Percentiles rank a stretch among this genome's conserved stretches.
Evolutionary conservation across 2,888 invertebrate species (phyloP).

Genomic region (Pollenia angustigena): DNA sequence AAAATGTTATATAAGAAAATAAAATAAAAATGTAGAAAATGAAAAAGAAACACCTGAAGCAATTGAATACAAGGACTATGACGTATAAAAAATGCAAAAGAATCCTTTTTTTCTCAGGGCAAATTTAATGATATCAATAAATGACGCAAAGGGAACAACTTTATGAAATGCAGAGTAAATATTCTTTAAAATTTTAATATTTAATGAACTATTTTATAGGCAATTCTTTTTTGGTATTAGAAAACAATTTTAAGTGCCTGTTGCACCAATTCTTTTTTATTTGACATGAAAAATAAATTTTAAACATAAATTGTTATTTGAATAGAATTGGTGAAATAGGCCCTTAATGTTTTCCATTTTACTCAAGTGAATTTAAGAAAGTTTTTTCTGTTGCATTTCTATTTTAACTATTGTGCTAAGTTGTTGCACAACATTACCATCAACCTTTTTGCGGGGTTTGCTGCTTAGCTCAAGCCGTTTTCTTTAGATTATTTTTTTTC

Average conservation of each 20-base stretch:
- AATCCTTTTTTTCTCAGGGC: slow-evolving; percentile 6
- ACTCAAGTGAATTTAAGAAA: not conserved
- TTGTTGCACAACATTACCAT: not conserved
- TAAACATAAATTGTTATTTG: too few relatives aligned
- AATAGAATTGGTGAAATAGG: too few relatives aligned
- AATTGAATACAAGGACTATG: slow-evolving; percentile 1
- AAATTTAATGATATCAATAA: not conserved
- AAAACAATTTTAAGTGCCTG: not conserved
- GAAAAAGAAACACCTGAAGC: slow-evolving; percentile 22
- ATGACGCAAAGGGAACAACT: not conserved
- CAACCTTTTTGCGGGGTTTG: not conserved
- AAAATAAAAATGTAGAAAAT: not conserved
- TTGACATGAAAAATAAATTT: too few relatives aligned
- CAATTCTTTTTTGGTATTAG: not conserved
- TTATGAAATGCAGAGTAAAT: too few relatives aligned
- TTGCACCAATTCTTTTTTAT: too few relatives aligned
- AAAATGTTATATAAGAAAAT: not conserved
- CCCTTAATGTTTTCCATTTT: not conserved
- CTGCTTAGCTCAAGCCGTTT: not conserved
- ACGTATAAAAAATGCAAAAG: not conserved
- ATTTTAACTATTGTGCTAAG: slow-evolving; percentile 1
- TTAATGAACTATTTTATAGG: too few relatives aligned
- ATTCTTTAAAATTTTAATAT: not conserved
- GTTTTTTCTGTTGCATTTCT: not conserved
- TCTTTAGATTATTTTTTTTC: slow-evolving; percentile 30